A percentile compares a stretch with the other conserved stretches of the same genome.
Conservation (phyloP, 2,888 invertebrate species). For the Andrena bicolor region DNA sequence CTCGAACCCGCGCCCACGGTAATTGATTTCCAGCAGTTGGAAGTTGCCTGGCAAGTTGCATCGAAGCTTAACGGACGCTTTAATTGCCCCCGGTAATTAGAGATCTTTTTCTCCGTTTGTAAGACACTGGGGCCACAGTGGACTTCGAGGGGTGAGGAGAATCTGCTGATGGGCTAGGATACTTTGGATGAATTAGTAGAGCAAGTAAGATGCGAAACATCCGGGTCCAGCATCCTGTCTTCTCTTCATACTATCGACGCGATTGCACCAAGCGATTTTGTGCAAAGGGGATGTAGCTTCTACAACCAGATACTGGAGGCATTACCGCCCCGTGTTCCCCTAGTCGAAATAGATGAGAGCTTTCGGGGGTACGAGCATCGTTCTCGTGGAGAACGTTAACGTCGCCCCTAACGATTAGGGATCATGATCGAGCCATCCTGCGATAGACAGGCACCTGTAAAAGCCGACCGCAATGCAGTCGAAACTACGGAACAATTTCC, state of each 20-base stretch:
- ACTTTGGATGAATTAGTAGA: slow-evolving; percentile 7
- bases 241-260: not conserved
- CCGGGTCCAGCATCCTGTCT: slow-evolving; percentile 6
- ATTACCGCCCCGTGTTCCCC: too few relatives aligned
- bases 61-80: not conserved
- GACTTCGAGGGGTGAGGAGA: not conserved
- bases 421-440: not conserved
- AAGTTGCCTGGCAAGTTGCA: slow-evolving; percentile 3
- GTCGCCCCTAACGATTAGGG: not conserved
- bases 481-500: not conserved
- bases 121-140: not conserved
- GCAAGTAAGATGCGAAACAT: not conserved
- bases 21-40: slow-evolving; percentile 31
- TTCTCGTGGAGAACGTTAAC: not conserved
- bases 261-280: not conserved
- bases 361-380: not conserved
- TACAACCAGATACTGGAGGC: not conserved
- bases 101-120: slow-evolving; percentile 7
- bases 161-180: not conserved
- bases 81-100: slow-evolving; percentile 6
- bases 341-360: not conserved
- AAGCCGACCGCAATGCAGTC: slow-evolving; percentile 2
- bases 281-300: not conserved
- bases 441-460: not conserved
- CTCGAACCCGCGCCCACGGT: not conserved